phyloP scores from a whole-genome alignment of 2,113 vertebrate genomes.

The Cyphomyrus plagiostoma region DNA sequence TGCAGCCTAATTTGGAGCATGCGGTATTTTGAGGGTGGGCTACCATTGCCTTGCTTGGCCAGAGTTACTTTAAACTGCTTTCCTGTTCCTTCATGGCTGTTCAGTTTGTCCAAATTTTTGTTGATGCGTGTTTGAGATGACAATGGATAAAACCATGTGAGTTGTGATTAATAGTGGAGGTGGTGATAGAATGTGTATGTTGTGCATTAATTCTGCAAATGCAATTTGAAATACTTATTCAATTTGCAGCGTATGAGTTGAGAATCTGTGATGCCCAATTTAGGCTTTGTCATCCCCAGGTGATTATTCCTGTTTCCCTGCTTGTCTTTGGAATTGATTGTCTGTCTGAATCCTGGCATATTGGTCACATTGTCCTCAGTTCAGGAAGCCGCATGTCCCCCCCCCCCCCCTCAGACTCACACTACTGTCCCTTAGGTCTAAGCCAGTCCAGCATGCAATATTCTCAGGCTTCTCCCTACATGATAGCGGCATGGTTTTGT shows the following conservation, averaged over 20 bases:
- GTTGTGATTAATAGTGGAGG: not conserved
- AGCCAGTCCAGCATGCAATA: not conserved
- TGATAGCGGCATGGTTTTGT: not conserved
- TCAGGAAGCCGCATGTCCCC: no score
- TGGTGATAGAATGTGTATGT: not conserved
- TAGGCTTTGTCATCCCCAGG: not conserved
- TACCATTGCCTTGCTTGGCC: not conserved
- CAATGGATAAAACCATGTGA: not conserved
- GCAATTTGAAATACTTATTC: not conserved
- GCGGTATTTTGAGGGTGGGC: not conserved
- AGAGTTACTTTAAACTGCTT: not conserved
- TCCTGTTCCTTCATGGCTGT: not conserved
- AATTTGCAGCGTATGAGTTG: not conserved
- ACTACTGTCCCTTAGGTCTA: not conserved
- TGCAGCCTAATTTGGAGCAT: slow-evolving; percentile 12
- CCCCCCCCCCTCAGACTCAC: not conserved
- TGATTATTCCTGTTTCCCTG: not conserved
- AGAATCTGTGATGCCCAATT: not conserved
- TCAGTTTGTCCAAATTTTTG: not conserved
- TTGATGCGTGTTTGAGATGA: slow-evolving; percentile 10
- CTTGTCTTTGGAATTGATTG: not conserved
- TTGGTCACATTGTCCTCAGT: not conserved
- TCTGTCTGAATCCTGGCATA: not conserved
- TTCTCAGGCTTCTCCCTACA: not conserved
- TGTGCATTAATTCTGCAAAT: not conserved